phyloP scores from a whole-genome alignment of 2,888 invertebrate genomes.

The Brachypalpus laphriformis region DNA sequence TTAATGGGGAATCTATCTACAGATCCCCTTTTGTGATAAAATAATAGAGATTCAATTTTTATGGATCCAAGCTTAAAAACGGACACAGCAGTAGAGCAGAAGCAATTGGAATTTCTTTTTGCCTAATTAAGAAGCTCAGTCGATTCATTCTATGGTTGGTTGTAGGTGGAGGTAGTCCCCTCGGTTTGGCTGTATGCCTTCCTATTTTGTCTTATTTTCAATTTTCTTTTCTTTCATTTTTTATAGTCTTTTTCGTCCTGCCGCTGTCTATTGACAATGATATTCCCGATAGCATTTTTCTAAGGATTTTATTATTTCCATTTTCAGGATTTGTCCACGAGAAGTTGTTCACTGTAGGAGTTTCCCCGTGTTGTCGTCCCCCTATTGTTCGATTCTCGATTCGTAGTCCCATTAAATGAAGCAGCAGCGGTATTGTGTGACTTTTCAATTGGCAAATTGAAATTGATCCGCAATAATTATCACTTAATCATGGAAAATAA shows the following conservation, averaged over 20 bases:
- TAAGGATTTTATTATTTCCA: constrained; percentile 20
- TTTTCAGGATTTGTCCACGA: constrained; percentile 17
- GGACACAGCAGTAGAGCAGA: constrained; percentile 33
- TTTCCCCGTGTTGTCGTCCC: not conserved
- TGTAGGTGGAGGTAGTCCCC: not conserved
- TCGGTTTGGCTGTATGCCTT: no score
- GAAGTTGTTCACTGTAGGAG: not conserved
- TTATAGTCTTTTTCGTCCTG: not conserved
- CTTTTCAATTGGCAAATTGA: constrained; percentile 60
- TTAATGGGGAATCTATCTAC: constrained; percentile 47
- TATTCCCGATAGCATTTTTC: constrained; percentile 8
- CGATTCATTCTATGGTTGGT: constrained; percentile 22
- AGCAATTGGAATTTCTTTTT: constrained; percentile 54
- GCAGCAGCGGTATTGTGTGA: constrained; percentile 9
- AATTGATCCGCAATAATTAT: constrained; percentile 68
- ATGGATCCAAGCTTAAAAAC: constrained; percentile 46
- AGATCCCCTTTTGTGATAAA: constrained; percentile 25
- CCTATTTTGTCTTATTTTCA: constrained; percentile 7
- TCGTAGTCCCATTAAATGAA: constrained; percentile 1
- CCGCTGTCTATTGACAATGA: not conserved
- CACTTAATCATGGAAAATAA: constrained; percentile 58
- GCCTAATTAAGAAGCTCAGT: constrained; percentile 67
- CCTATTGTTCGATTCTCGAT: constrained; percentile 13
- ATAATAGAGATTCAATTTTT: constrained; percentile 61
- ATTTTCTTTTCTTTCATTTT: not conserved